Base-by-base conservation (phyloP, 2,888 invertebrate genomes). In the Apodemia mormo region DNA sequence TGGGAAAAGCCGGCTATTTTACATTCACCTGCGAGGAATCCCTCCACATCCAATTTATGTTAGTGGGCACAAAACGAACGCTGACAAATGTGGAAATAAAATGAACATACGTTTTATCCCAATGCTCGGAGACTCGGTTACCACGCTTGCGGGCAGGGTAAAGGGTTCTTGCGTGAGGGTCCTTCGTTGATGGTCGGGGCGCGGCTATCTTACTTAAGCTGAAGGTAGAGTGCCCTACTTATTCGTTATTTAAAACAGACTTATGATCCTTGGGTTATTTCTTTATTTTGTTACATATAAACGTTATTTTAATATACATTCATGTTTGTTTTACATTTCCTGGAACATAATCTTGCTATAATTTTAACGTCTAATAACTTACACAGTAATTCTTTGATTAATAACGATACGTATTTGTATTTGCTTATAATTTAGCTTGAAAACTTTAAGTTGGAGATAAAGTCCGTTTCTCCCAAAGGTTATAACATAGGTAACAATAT, bases 81-180 rank as follows among this genome's bases (percentile, higher is more conserved):
- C 90, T 93, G 92, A 93, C 92, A 92, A 93, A 93, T 92, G 92
- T 90, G 88, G 87, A 92, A 92, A 92, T 92, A 92, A 92, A 92
- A 92, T 90, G 92, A 92, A 91, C 91, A 90, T 89, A 91, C 90
- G 90, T 92, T 92, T 91, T 92, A 92, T 92, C 89, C 92, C 82
- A 85, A 85, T 87, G 86, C 82, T 86, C 85, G 81, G 84, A 86
- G 86, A 88, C 85, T 88, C 86, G 86, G 88, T 85, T 87, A 87
- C 86, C 83, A 84, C 80, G 82, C 82, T 72, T 71, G 69, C 71
- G 68, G 72, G 70, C 52, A 69, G 72, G 68, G 66, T 69, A 72
- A 69, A 72, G 70, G 68, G 70, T 68, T 69, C 72, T 68, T 70
- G 74, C 73, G 75, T 74, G 75, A 74, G 70, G 71, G 72, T 71